phyloP scores from a whole-genome alignment of 2,797 vertebrate genomes.

The Pachyuromys duprasi region DNA sequence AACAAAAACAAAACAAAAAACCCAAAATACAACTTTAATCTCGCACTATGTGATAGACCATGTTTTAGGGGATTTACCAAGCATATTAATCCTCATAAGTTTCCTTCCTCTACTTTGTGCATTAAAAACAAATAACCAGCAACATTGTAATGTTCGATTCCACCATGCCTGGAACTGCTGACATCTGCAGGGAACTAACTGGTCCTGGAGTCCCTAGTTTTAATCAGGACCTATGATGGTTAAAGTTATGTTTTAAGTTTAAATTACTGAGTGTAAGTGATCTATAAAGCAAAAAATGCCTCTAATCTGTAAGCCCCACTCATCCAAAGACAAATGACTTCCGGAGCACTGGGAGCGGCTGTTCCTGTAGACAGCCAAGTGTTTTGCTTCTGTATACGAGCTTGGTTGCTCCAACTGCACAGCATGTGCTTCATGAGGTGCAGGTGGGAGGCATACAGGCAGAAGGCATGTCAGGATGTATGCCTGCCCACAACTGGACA shows the following conservation, averaged over 20 bases:
- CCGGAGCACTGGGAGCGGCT: neutral
- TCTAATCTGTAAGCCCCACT: no score
- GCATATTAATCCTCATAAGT: neutral
- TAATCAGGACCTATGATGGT: neutral
- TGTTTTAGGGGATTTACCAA: neutral
- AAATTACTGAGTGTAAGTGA: no score
- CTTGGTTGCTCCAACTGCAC: neutral
- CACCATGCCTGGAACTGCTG: neutral
- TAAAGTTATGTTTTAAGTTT: neutral
- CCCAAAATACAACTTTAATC: neutral
- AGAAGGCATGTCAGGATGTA: neutral
- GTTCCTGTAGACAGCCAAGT: neutral
- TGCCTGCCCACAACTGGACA: neutral
- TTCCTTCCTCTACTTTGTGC: neutral
- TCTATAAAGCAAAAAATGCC: neutral
- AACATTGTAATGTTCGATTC: neutral
- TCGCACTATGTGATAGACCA: neutral
- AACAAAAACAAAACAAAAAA: no score
- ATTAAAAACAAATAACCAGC: no score
- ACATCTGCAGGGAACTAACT: neutral
- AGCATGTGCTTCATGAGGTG: neutral
- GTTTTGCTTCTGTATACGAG: neutral
- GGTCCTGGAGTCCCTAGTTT: neutral
- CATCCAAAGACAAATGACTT: neutral
- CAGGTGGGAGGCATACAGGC: no score